These are phyloP conservation scores for Anguilla japonica DNA, from an alignment of 2,113 vertebrate genomes.

Conservation along the genomic window DNA sequence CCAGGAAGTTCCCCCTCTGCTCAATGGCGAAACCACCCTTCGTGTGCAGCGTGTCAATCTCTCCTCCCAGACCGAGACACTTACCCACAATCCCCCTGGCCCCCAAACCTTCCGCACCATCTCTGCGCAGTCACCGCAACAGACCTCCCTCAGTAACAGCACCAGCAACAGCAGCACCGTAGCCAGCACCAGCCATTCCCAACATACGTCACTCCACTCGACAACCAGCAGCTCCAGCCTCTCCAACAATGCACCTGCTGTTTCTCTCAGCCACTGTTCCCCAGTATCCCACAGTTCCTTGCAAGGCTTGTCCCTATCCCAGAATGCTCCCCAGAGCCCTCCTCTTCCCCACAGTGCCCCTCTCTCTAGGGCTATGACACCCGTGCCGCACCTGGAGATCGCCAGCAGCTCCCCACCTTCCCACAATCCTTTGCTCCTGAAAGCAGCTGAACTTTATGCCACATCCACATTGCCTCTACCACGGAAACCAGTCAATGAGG, in stretches of 20 bases:
- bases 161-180: conserved; percentile 21
- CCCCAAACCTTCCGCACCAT: conserved; percentile 49
- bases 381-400: conserved; percentile 63
- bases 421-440: conserved; percentile 60
- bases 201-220: conserved; percentile 52
- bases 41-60: conserved; percentile 50
- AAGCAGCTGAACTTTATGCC: conserved; percentile 60
- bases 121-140: conserved; percentile 22
- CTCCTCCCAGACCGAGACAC: conserved; percentile 54
- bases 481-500: conserved; percentile 68
- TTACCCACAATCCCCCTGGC: conserved; percentile 52
- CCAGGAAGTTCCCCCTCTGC: conserved; percentile 73
- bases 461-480: conserved; percentile 78
- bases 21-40: conserved; percentile 66
- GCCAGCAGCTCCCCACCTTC: conserved; percentile 46
- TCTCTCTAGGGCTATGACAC: conserved; percentile 72
- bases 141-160: background rate
- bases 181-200: conserved; percentile 40
- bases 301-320: conserved; percentile 64
- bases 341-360: conserved; percentile 73
- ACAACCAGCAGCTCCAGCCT: conserved; percentile 60
- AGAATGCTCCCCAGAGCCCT: conserved; percentile 70
- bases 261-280: conserved; percentile 60
- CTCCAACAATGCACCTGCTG: conserved; percentile 64
- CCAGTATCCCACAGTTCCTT: conserved; percentile 44